phyloP scores from a whole-genome alignment of 2,888 invertebrate species.

The Eupithecia centaureata region DNA sequence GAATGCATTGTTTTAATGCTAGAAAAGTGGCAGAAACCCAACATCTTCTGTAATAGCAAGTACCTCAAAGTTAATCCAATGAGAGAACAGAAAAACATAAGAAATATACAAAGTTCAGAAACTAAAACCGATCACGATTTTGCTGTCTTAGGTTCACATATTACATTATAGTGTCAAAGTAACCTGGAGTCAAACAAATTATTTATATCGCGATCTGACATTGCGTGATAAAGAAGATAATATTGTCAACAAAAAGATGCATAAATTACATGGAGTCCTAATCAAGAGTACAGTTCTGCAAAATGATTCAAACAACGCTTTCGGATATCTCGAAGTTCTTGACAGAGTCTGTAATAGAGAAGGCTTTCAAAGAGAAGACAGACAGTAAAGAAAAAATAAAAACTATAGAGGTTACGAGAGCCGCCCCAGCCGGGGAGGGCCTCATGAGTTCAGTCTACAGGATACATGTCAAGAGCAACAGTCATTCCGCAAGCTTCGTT shows the following conservation, averaged over 20 bases:
- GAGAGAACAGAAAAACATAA: not conserved
- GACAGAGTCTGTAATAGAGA: conserved; percentile 53
- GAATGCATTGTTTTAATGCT: conserved; percentile 19
- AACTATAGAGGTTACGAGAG: conserved; percentile 51
- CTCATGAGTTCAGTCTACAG: conserved; percentile 62
- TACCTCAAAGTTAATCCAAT: not conserved
- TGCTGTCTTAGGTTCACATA: conserved; percentile 5
- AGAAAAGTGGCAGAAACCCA: conserved; percentile 16
- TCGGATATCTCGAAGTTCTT: conserved; percentile 55
- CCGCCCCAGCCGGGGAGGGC: conserved; percentile 60
- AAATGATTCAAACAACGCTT: conserved; percentile 54
- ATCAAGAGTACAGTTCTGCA: conserved; percentile 21
- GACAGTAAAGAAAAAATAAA: conserved; percentile 53
- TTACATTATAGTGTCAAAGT: not conserved
- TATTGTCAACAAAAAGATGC: conserved; percentile 26
- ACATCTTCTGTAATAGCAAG: conserved; percentile 1
- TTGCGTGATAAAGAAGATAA: conserved; percentile 21
- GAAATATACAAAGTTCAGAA: not conserved
- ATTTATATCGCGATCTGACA: not conserved
- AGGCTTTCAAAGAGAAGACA: conserved; percentile 55
- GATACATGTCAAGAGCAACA: conserved; percentile 49
- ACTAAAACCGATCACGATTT: not conserved
- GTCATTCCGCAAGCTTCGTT: conserved; percentile 51
- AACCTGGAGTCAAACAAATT: not conserved
- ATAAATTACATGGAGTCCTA: conserved; percentile 38